These are phyloP conservation scores for Pseudachorutes palmiensis DNA, from an alignment of 1,140 invertebrate genomes.

Conservation along the genomic window DNA sequence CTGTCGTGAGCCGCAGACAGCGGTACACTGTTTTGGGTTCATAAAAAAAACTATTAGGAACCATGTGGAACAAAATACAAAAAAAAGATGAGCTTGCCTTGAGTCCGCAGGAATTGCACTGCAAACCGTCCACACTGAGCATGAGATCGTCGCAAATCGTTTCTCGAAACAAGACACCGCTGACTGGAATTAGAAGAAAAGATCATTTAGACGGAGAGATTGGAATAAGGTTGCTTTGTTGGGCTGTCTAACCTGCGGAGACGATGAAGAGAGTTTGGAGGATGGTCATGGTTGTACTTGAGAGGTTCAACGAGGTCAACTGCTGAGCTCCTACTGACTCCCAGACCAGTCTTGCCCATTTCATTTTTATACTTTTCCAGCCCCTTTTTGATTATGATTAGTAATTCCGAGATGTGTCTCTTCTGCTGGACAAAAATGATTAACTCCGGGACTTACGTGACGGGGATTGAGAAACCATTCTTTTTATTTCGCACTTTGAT, in stretches of 20 bases:
- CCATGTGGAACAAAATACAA: too few relatives aligned
- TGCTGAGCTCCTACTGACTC: background rate
- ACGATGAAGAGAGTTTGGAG: too few relatives aligned
- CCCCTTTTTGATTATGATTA: background rate
- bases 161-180: background rate
- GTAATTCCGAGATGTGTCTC: background rate
- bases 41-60: too few relatives aligned
- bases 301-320: background rate
- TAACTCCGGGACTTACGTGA: background rate
- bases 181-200: background rate
- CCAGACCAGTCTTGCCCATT: background rate
- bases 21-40: too few relatives aligned
- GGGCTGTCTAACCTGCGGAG: too few relatives aligned
- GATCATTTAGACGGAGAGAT: too few relatives aligned
- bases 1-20: conserved; percentile 51
- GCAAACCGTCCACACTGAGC: conserved; percentile 40
- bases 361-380: background rate
- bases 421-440: background rate
- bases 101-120: conserved; percentile 51
- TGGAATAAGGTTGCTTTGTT: too few relatives aligned
- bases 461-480: background rate
- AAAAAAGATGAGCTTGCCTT: too few relatives aligned
- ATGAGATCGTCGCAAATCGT: background rate
- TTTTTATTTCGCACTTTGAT: background rate
- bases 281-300: too few relatives aligned